A percentile compares a stretch with the other conserved stretches of the same genome.
These are phyloP conservation scores for Diglossa cyanea DNA, from an alignment of 2,797 vertebrate species.

Conservation along the genomic window DNA sequence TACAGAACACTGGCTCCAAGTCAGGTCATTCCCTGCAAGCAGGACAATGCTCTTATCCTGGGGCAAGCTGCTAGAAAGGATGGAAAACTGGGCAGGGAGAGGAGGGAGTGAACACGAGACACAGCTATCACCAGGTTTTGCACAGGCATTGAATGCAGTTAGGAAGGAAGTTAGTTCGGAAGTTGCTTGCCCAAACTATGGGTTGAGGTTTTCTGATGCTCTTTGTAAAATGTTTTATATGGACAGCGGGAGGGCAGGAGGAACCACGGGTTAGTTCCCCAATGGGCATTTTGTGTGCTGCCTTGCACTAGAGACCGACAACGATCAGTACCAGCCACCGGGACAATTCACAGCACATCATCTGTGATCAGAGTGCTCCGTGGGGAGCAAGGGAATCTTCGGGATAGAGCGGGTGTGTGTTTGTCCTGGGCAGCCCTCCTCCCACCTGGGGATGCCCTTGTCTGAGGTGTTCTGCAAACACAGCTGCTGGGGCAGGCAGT, in stretches of 20 bases:
- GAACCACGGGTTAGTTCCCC: not conserved
- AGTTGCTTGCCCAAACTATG: not conserved
- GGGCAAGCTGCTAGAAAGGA: not conserved
- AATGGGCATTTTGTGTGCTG: rapidly evolving
- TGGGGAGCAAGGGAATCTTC: not conserved
- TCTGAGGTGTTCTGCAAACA: not conserved
- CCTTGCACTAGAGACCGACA: not conserved
- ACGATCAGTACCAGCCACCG: not conserved
- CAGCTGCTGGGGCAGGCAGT: not conserved
- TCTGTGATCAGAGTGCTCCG: not conserved
- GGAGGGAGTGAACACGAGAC: not conserved
- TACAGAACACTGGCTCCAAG: not conserved
- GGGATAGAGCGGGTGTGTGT: not conserved
- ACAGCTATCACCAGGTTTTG: not conserved
- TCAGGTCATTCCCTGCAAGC: not conserved
- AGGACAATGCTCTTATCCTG: not conserved
- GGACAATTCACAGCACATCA: rapidly evolving
- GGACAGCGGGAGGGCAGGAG: not conserved
- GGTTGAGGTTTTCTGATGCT: not conserved
- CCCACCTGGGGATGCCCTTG: not conserved
- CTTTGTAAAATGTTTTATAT: not conserved
- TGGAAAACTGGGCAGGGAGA: not conserved
- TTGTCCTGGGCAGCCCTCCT: not conserved
- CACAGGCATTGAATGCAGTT: not conserved
- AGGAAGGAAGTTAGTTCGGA: not conserved